Base-by-base conservation (phyloP, 2,888 invertebrate species). In the Drosophila kambysellisi region DNA sequence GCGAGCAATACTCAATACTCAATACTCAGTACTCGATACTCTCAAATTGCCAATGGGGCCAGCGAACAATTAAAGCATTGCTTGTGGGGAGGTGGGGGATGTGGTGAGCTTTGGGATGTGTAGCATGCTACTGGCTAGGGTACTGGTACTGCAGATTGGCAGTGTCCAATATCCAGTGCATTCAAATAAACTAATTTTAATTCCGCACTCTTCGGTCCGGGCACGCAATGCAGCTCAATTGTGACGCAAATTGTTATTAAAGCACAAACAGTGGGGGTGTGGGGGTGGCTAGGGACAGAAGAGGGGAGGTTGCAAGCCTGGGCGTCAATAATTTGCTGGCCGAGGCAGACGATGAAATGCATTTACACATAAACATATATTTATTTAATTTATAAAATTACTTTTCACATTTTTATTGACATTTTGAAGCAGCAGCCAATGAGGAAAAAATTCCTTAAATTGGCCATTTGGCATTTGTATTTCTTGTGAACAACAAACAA, bases 181-280 rank as follows among this genome's bases (percentile, higher is more conserved):
- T 76, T 83, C 76, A 87, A 84, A 86, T 84, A 88, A 88, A 88
- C 89, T 86, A 86, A 88, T 84, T 86, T 86, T 88, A 88, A 88
- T 88, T 78, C 87, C 87, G 76, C 72, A 58, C 78, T 76, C 79
- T 75, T 76, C 74, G 75, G 70, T 69, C 64, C 60, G 57, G 69
- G 78, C 87, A 88, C 87, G 87, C 79, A 88, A 76, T 82, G 79
- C 66, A 79, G 87, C 87, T 88, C 87, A 87, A 87, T 86, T 81
- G 82, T 78, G 74, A 81, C 76, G 72, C 81, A 76, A 79, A 74
- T 71, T 64, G 74, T 66, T 68, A 68, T 68, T 66, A 68, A 68
- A 66, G 53, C 15, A 46, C 15, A 7, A 50, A 41, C 52, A 33
- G 68, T 11, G 20, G 7, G 15, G 32, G n/a, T 11, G 4, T n/a